Evolutionary conservation across 2,113 vertebrate species (phyloP).

Genomic region (Cynopterus brachyotis): DNA sequence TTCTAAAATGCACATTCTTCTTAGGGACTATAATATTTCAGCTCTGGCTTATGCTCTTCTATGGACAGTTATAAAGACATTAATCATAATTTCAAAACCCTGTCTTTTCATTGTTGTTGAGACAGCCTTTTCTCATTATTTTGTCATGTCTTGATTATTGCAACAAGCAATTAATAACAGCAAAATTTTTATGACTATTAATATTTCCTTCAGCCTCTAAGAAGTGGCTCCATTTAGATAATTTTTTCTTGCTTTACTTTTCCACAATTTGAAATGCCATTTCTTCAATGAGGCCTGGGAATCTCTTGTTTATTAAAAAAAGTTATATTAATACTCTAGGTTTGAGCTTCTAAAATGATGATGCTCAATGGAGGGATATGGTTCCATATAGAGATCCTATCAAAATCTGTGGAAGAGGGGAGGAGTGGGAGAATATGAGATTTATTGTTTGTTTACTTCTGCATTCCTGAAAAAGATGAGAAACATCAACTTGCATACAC

Average conservation of each 20-base stretch:
- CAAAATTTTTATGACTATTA: slow-evolving; percentile 20
- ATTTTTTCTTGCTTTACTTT: slow-evolving; percentile 28
- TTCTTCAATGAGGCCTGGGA: slow-evolving; percentile 2
- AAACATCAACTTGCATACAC: neutral
- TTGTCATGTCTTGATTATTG: slow-evolving; percentile 22
- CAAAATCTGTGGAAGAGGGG: neutral
- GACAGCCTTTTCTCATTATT: neutral
- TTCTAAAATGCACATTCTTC: neutral
- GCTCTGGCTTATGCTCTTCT: neutral
- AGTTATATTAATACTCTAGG: neutral
- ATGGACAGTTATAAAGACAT: neutral
- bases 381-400: neutral
- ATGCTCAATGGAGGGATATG: neutral
- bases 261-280: neutral
- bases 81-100: neutral
- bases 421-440: neutral
- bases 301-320: neutral
- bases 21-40: neutral
- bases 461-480: neutral
- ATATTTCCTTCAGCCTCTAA: neutral
- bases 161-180: slow-evolving; percentile 21
- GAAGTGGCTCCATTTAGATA: neutral
- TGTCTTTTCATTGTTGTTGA: slow-evolving; percentile 9
- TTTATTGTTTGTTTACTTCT: neutral
- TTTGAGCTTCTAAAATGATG: neutral